Percentiles rank a stretch among this genome's conserved stretches.
These are phyloP conservation scores for Pan troglodytes DNA, from an alignment of 2,113 vertebrate species.

Conservation along the genomic window DNA sequence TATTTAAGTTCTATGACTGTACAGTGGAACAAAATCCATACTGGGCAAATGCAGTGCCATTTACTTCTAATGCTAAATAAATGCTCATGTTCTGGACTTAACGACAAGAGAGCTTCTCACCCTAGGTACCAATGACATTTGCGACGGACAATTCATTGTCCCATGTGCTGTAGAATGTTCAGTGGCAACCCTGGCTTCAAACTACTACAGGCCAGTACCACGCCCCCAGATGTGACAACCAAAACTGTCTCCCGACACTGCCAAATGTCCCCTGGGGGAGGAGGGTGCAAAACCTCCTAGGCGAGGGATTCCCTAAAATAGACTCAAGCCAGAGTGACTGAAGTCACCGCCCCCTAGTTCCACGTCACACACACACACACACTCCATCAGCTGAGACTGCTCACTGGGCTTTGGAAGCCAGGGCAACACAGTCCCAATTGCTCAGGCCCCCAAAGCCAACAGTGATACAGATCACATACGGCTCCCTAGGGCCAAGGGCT, in stretches of 20 bases:
- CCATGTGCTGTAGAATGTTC: no score
- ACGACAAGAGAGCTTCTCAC: accelerated
- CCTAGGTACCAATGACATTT: accelerated
- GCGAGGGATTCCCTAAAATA: background rate
- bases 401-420: background rate
- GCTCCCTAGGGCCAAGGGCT: background rate
- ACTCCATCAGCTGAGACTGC: accelerated
- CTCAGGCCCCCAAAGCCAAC: background rate
- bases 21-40: background rate
- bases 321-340: background rate
- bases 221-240: background rate
- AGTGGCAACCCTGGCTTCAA: background rate
- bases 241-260: background rate
- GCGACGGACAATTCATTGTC: background rate
- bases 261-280: background rate
- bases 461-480: background rate
- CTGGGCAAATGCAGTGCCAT: background rate
- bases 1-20: background rate
- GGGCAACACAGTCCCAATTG: accelerated
- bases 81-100: accelerated
- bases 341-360: background rate
- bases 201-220: no score
- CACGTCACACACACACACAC: accelerated
- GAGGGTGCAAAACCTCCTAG: accelerated
- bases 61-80: background rate